Base-by-base conservation (phyloP, 2,797 vertebrate genomes). In the Anguilla marmorata region DNA sequence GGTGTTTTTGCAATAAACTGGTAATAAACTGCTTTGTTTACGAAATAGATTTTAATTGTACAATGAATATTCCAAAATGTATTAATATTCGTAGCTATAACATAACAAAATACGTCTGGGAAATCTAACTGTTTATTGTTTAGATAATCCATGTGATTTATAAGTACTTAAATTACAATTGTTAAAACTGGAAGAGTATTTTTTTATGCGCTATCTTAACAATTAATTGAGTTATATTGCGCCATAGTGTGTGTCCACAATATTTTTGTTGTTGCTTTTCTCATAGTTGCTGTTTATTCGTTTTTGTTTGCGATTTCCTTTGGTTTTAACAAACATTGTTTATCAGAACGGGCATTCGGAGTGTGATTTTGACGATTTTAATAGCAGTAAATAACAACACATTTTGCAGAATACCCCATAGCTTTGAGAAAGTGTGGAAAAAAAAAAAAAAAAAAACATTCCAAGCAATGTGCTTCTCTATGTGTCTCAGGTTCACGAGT, bases 401-500 rank as follows among this genome's bases (percentile, higher is more conserved):
- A 7, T 72, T 72, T 72, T 27, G 9, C 27, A 72, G 66, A 72
- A 30, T 72, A 84, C 1, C 54, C 76, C 3, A 52, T 69, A 84
- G 33, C 14, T 87, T 84, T 84, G 80, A 60, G 27, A 87, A 66
- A 83, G 76, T 66, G 58, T 63, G 2, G 2, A 37, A 37, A 33
- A 19, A 19, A 60, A 60, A 60, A 52, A 63, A 21, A 21, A 2
- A 24, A 41, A 41, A 41, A 41, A 41, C 37, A 41, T 41, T 41
- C 37, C 37, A 66, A 27, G 9, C 5, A 66, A n/a, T 16, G 63
- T 66, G 63, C 2, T 79, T 63, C 7, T 82, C 8, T 89, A 89
- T 72, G 52, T 86, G 72, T 84, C 92, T 93, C 88, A 99, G 98
- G 98, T 99, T 92, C 98, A 99, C 93, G 98, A 99, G 95, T 96